Percentiles rank a stretch among this genome's conserved stretches.
These are phyloP conservation scores for Harpagus bidentatus DNA, from an alignment of 2,113 vertebrate species.

Conservation along the genomic window DNA sequence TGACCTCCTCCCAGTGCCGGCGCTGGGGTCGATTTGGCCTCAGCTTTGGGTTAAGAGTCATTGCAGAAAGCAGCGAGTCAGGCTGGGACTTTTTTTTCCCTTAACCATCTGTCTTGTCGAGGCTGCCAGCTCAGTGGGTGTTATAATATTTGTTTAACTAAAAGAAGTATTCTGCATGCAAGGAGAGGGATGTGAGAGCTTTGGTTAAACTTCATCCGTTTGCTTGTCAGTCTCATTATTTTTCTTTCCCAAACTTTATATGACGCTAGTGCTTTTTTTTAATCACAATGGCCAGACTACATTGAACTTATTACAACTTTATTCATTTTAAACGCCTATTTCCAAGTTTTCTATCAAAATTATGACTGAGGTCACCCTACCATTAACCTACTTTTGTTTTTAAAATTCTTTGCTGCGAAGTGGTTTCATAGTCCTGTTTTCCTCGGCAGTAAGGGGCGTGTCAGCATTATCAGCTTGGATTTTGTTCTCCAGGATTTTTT, in stretches of 20 bases:
- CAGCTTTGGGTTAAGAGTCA: neutral
- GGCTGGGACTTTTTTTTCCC: neutral
- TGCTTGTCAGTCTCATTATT: neutral
- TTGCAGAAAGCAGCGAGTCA: neutral
- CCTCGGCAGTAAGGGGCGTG: neutral
- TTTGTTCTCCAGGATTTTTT: neutral
- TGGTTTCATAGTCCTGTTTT: neutral
- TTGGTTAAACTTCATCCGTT: neutral
- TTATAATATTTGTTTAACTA: neutral
- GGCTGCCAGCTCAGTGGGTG: neutral
- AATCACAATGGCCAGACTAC: too few species aligned
- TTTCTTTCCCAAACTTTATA: neutral
- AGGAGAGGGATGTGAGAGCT: neutral
- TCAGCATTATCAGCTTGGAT: neutral
- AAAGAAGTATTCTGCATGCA: neutral
- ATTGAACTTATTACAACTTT: neutral
- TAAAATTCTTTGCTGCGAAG: neutral
- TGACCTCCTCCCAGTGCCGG: neutral
- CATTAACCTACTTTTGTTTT: neutral
- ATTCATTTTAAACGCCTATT: neutral
- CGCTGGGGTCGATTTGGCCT: neutral
- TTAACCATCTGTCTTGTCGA: neutral
- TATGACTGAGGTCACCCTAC: neutral
- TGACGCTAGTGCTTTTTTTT: rapidly evolving
- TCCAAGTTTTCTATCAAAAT: neutral